Conservation (phyloP, 2,888 invertebrate genomes). For the Mystacides longicornis region DNA sequence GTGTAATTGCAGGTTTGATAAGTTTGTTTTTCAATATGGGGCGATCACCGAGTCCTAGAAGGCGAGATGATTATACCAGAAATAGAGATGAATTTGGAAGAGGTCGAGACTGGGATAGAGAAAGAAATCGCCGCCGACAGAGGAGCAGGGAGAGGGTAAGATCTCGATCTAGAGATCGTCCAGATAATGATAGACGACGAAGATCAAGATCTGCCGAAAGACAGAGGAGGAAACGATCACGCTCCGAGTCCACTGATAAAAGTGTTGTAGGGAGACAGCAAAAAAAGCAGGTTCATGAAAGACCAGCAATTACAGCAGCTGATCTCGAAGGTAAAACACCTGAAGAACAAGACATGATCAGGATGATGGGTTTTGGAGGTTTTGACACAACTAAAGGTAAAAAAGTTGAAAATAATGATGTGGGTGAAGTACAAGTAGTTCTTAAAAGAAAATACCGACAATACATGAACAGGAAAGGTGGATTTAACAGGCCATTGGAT, state of each 20-base stretch:
- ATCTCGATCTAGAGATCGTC: slow-evolving; percentile 32
- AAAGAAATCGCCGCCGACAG: slow-evolving; percentile 18
- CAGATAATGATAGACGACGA: slow-evolving; percentile 32
- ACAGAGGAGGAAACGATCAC: slow-evolving; percentile 32
- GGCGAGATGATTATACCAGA: slow-evolving; percentile 36
- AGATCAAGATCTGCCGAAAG: slow-evolving; percentile 22
- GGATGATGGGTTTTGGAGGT: slow-evolving; percentile 92
- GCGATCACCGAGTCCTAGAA: slow-evolving; percentile 46
- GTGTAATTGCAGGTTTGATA: not conserved
- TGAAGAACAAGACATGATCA: slow-evolving; percentile 92
- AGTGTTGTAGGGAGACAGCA: slow-evolving; percentile 5
- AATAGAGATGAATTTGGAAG: slow-evolving; percentile 36
- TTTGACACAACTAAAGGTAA: slow-evolving; percentile 96
- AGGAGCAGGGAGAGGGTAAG: slow-evolving; percentile 39
- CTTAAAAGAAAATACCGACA: slow-evolving; percentile 95
- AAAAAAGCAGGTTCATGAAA: slow-evolving; percentile 36
- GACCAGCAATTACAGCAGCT: slow-evolving; percentile 67
- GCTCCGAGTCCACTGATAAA: slow-evolving; percentile 28
- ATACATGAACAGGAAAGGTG: slow-evolving; percentile 99
- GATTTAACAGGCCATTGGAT: slow-evolving; percentile 96
- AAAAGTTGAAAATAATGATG: slow-evolving; percentile 89
- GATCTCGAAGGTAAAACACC: slow-evolving; percentile 86
- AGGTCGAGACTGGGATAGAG: slow-evolving; percentile 34
- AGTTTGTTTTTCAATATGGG: slow-evolving; percentile 33
- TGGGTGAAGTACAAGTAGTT: slow-evolving; percentile 92